Base-by-base conservation (phyloP, 1,140 invertebrate genomes). In the Leptopilina boulardi region DNA sequence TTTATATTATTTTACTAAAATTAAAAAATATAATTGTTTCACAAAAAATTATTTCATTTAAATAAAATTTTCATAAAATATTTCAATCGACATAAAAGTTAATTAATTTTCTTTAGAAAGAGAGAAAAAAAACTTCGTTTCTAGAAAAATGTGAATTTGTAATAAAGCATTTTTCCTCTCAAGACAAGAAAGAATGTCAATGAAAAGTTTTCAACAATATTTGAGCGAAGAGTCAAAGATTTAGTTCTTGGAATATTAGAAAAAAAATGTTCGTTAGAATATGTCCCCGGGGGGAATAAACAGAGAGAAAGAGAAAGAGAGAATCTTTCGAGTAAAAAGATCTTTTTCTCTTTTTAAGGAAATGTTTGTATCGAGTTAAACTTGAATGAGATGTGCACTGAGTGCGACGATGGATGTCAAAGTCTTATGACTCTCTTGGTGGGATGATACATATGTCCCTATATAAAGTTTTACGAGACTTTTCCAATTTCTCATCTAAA, bases 331-430 rank as follows among this genome's bases (percentile, higher is more conserved):
- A 51, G 15, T 51, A 18, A 51, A 51, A 15, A 51, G 47, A 15
- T 51, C 47, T 5, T 51, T 51, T 38, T 15, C 47, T 15, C 47
- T 51, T 51, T 51, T 51, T 51, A 2, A 51, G n/a, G 15, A 51
- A 51, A 51, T 51, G 47, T 51, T 51, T 51, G 47, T 51, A 51
- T 51, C 47, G 47, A 51, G 47, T 51, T 51, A 51, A 51, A 51
- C 15, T 51, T 51, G 47, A 51, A 51, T 51, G 47, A 51, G 47
- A 51, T 51, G 47, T 18, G n/a, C 3, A 51, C 2, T n/a, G 47
- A 18, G 47, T 51, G 15, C 47, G 13, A 51, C 47, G 13, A 51
- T 2, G 47, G n/a, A 51, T 51, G 47, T 51, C 47, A 51, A 51
- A 51, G 47, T 51, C 47, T 51, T 51, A 51, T 51, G 47, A 51